Base-by-base conservation (phyloP, 64 coral and sea anemone genomes). In the Anthopleura sola region DNA sequence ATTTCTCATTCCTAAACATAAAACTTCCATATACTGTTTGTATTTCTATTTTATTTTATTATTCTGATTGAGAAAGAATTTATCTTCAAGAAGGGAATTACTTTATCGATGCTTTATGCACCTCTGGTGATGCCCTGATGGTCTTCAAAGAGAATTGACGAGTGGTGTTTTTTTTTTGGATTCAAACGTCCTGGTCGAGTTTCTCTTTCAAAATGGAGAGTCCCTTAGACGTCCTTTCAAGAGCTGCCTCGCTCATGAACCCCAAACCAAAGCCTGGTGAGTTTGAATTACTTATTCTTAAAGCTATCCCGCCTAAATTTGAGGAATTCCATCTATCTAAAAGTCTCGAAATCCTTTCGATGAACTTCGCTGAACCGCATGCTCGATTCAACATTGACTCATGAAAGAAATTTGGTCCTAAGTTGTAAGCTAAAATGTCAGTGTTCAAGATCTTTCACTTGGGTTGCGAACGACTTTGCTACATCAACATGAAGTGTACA, bases 181-280 rank as follows among this genome's bases (percentile, higher is more conserved):
- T 29, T 46, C 40, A 21, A 47, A 64, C 28, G n/a, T n/a, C n/a
- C n/a, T n/a, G 40, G 40, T 44, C 29, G 34, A 48, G 37, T 48
- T 81, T 29, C 28, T 28, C 14, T 75, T 38, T 69, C 64, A 58
- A 80, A 37, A 95, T 96, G 94, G 94, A 96, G 88, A 96, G 87
- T 58, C 90, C 94, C 23, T 76, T 96, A 13, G 94, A 96, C 71
- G 94, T 96, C 3, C 94, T 96, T 24, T 96, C 94, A 36, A 84
- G 94, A 90, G 94, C 94, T 14, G 94, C 94, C 6, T 92, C 90
- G 40, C 88, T 96, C n/a, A 89, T 96, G 68, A 90, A 96, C 12
- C 68, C 90, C 15, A 89, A 92, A 82, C 79, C 85, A 51, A 86
- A 50, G 36, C 32, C 86, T 55, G 81, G 94, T 96, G 85, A 95